Evolutionary conservation across 2,113 vertebrate genomes (phyloP), one percentile per base, ranked within the genome.

Genomic region (Mobula hypostoma): DNA sequence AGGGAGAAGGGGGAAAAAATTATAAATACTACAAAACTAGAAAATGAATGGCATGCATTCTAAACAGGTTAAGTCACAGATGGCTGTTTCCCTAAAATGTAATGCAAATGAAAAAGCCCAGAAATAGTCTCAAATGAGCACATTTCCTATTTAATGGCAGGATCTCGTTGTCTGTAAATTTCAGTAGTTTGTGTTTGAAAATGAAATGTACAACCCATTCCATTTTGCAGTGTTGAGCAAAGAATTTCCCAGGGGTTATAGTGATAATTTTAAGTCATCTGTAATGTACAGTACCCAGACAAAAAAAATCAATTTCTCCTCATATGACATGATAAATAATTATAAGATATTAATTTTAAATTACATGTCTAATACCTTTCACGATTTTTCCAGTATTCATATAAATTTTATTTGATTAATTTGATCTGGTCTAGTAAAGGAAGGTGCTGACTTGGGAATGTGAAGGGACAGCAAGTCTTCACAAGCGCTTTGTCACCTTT

Each of bases 311-410:
- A 97, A 97, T 96, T 95, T 97, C 97, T 96, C 96, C 94, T 21
- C 96, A 97, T 97, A 97, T 94, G 94, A 96, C 97, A 97, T 97
- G 97, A 97, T 97, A 97, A 97, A 97, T 97, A 97, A 97, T 97
- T 97, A 97, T 97, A 97, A 97, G 97, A 97, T 97, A 97, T 97
- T 97, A 97, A 97, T 97, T 97, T 97, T 97, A 97, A 97, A 97
- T 97, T 97, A 97, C 97, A 97, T 97, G 96, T 97, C 97, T 97
- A 97, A 97, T 97, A 96, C 96, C 85, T 97, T 97, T 97, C 97
- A 97, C 97, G 97, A 97, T 97, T 97, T 97, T 97, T 97, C 97
- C 97, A 96, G 96, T 96, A 97, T 97, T 97, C 97, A 97, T 97
- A 96, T 93, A 96, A 96, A 96, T 94, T 95, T 96, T 95, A 95